A percentile compares a stretch with the other conserved stretches of the same genome.
Conservation (phyloP, 2,888 invertebrate species). For the Creontiades dilutus region DNA sequence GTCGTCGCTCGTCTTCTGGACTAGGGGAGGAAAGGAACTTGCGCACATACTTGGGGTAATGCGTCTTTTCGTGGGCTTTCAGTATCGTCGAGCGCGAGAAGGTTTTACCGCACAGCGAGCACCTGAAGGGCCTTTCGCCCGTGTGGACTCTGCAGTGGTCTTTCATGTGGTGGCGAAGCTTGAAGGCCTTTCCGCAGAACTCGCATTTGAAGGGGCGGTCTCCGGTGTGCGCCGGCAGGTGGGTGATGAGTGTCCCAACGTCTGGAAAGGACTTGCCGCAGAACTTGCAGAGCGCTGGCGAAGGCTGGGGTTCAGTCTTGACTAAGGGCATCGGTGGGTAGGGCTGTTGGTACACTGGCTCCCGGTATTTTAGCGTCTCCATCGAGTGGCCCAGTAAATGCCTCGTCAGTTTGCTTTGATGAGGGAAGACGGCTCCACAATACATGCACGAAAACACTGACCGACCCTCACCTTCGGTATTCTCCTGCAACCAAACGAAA, state of each 20-base stretch:
- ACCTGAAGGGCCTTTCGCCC: slow-evolving; percentile 93
- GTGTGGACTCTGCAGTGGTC: slow-evolving; percentile 96
- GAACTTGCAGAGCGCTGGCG: slow-evolving; percentile 93
- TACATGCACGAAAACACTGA: slow-evolving; percentile 88
- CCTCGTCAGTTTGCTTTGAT: slow-evolving; percentile 93
- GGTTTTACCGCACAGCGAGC: slow-evolving; percentile 93
- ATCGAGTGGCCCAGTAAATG: slow-evolving; percentile 91
- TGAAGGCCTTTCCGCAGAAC: slow-evolving; percentile 96
- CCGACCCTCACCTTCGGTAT: slow-evolving; percentile 82
- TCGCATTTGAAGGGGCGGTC: slow-evolving; percentile 95
- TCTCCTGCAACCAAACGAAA: slow-evolving; percentile 95
- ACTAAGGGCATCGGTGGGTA: slow-evolving; percentile 82
- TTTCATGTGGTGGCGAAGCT: slow-evolving; percentile 95
- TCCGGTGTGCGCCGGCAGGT: slow-evolving; percentile 93
- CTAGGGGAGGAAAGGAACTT: slow-evolving; percentile 92
- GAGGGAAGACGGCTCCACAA: slow-evolving; percentile 92
- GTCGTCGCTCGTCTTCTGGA: slow-evolving; percentile 81
- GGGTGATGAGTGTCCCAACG: slow-evolving; percentile 91
- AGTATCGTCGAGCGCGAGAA: slow-evolving; percentile 94
- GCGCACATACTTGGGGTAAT: slow-evolving; percentile 93
- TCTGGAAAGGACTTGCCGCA: slow-evolving; percentile 95
- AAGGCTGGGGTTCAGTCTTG: slow-evolving; percentile 78
- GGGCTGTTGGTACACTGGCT: slow-evolving; percentile 81
- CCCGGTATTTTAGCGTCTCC: slow-evolving; percentile 92
- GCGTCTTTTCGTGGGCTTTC: slow-evolving; percentile 95